These are phyloP conservation scores for Nemoura dubitans DNA, from an alignment of 2,888 invertebrate species.

Conservation along the genomic window DNA sequence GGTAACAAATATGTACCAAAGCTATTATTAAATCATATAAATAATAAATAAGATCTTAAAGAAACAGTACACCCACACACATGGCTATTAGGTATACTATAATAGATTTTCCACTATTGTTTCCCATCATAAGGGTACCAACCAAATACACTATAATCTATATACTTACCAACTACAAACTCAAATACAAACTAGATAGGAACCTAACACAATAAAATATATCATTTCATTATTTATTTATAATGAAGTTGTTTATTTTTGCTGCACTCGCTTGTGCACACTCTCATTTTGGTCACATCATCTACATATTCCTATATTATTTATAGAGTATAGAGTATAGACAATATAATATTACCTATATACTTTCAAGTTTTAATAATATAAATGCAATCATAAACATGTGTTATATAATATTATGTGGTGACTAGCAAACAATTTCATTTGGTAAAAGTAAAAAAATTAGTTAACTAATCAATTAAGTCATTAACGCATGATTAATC, in stretches of 20 bases:
- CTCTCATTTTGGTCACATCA: not conserved
- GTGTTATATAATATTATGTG: constrained; percentile 13
- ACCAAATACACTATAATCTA: no score
- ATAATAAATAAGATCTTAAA: no score
- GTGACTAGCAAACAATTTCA: constrained; percentile 39
- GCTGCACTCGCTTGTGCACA: not conserved
- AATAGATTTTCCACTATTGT: no score
- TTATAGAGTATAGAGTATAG: not conserved
- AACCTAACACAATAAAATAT: no score
- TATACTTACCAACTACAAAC: no score
- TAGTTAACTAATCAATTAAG: constrained; percentile 1
- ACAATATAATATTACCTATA: constrained; percentile 2
- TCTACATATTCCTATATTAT: not conserved
- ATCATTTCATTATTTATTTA: no score
- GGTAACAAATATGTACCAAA: no score
- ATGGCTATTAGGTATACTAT: no score
- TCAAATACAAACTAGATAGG: no score
- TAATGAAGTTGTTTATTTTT: not conserved
- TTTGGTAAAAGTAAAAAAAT: constrained; percentile 34
- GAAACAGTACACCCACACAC: no score
- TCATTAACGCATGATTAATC: not conserved
- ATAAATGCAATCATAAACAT: not conserved
- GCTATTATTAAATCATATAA: no score
- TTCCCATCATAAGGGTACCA: no score
- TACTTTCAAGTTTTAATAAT: not conserved